phyloP scores from a whole-genome alignment of 2,888 invertebrate genomes.

The Shargacucullia verbasci region DNA sequence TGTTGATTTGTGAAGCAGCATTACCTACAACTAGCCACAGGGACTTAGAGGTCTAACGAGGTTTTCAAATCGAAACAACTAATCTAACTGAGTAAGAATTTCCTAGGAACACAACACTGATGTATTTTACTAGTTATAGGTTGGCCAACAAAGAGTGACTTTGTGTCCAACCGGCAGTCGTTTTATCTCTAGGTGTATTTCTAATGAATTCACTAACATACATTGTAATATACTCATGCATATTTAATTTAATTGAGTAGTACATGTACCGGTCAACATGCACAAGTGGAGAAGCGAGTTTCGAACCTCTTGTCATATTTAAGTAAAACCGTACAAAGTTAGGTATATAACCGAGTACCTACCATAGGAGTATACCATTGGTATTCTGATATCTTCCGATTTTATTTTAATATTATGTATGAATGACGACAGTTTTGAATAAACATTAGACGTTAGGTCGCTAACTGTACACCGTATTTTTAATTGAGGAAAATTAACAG shows the following conservation, averaged over 20 bases:
- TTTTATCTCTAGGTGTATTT: constrained; percentile 78
- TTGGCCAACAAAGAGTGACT: constrained; percentile 74
- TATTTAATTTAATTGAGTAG: constrained; percentile 55
- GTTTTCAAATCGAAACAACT: constrained; percentile 25
- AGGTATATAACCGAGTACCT: constrained; percentile 28
- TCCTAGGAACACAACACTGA: constrained; percentile 60
- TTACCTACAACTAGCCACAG: neutral
- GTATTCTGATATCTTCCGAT: constrained; percentile 28
- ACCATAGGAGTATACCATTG: constrained; percentile 38
- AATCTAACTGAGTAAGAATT: constrained; percentile 51
- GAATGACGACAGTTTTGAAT: constrained; percentile 16
- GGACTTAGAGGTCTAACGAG: constrained; percentile 6
- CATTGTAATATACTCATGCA: constrained; percentile 69
- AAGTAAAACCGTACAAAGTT: constrained; percentile 28
- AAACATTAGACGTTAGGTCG: constrained; percentile 33
- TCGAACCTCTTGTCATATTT: constrained; percentile 39
- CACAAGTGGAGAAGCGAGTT: constrained; percentile 35
- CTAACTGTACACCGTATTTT: constrained; percentile 32
- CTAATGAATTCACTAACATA: constrained; percentile 75
- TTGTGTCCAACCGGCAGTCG: constrained; percentile 77
- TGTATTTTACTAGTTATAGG: constrained; percentile 60
- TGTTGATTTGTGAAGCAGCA: neutral
- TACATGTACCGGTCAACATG: constrained; percentile 45
- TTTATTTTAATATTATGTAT: constrained; percentile 28
- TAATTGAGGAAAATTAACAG: constrained; percentile 34